Evolutionary conservation across 2,888 invertebrate genomes (phyloP), one percentile per base, ranked within the genome.

Genomic region (Tyria jacobaeae): DNA sequence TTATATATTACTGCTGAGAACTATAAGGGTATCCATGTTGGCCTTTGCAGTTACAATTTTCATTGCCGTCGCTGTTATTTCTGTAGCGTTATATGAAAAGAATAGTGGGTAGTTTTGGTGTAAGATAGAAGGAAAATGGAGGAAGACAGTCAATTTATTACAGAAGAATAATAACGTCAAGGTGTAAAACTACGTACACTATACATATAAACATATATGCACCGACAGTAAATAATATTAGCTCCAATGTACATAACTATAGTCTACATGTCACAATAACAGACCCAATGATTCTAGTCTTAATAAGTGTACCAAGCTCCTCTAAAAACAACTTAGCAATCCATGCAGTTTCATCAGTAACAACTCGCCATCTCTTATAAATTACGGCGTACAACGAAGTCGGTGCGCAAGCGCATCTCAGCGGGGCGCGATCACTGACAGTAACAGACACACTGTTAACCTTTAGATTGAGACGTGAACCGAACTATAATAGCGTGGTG

Each of bases 381-480:
- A 76, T 80, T 64, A 51, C 1, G 44, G 78, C 76, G 62, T 31
- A 21, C 25, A 49, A 66, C 66, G 68, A 71, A 75, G 79, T 54
- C 50, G 78, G 77, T 79, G 85, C 84, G 82, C 88, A 79, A 80
- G 84, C 88, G 83, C 88, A 83, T 65, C 92, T 59, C 92, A 92
- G 93, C 92, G 93, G 93, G 92, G 89, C 83, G 92, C 91, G 90
- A 87, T 89, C 86, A 79, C 91, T 88, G 92, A 92, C 91, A 90
- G 91, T 91, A 91, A 92, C 93, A 89, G 92, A 90, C 92, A 92
- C 82, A 88, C 91, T 79, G 92, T 92, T 93, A 93, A 93, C 93
- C 93, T 93, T 91, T 91, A 77, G 91, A 93, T 93, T 92, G 91
- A 93, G 93, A 92, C 82, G 91, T 92, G 93, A 92, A 92, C 92